phyloP scores from a whole-genome alignment of 2,797 vertebrate genomes.

The Chelonia mydas region DNA sequence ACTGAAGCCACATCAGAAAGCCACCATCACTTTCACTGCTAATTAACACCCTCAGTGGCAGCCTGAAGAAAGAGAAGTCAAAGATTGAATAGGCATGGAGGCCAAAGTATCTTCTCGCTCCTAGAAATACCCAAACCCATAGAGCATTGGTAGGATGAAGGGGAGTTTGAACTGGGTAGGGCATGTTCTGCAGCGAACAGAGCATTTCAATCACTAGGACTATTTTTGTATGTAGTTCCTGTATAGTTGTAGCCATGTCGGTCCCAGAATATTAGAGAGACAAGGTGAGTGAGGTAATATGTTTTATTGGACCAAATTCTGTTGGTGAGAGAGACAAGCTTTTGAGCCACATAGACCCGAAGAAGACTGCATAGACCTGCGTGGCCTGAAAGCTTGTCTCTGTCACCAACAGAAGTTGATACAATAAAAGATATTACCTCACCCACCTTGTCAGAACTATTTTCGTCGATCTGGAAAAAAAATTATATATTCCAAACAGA shows the following conservation, averaged over 20 bases:
- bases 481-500: no score
- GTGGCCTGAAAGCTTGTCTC: not conserved
- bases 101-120: not conserved
- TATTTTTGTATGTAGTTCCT: not conserved
- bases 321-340: not conserved
- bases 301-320: not conserved
- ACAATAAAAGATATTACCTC: not conserved
- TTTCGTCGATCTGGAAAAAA: no score
- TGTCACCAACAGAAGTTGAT: not conserved
- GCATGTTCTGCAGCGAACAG: not conserved
- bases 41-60: not conserved
- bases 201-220: not conserved
- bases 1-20: not conserved
- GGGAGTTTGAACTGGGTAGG: not conserved
- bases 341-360: not conserved
- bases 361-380: not conserved
- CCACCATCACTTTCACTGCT: not conserved
- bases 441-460: not conserved
- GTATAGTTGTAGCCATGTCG: not conserved
- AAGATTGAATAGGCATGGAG: not conserved
- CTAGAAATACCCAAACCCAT: not conserved
- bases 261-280: not conserved
- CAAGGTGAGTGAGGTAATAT: not conserved
- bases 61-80: not conserved
- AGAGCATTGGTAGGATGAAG: not conserved